phyloP scores from a whole-genome alignment of 2,113 vertebrate species.

The Okapia johnstoni region DNA sequence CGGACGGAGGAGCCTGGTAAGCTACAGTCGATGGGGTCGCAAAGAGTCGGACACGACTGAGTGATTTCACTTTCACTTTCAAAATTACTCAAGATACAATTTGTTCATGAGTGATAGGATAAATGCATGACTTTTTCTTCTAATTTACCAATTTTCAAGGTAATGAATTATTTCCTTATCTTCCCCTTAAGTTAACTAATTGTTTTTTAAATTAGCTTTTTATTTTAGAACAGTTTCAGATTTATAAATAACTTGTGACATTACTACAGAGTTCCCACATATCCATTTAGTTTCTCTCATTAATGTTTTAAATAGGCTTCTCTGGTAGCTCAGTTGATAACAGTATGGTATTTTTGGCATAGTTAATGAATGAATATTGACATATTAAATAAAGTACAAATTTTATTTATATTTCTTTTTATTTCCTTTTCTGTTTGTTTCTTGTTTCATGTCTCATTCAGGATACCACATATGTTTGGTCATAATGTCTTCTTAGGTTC shows the following conservation, averaged over 20 bases:
- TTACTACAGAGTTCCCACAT: neutral
- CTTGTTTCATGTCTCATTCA: neutral
- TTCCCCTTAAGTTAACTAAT: neutral
- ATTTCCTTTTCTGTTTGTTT: neutral
- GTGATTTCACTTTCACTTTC: neutral
- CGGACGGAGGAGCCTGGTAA: neutral
- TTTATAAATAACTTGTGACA: neutral
- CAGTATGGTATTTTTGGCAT: neutral
- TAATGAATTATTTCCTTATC: neutral
- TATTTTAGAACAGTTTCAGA: neutral
- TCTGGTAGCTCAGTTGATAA: neutral
- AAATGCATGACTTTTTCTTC: neutral
- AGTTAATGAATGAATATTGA: neutral
- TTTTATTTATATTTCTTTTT: neutral
- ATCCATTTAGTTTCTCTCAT: neutral
- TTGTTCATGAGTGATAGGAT: neutral
- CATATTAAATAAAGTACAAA: neutral
- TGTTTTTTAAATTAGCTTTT: neutral
- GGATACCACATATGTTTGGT: neutral
- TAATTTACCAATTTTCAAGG: neutral
- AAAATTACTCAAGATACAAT: neutral
- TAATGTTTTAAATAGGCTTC: neutral
- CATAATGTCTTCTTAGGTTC: neutral
- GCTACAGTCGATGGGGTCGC: neutral
- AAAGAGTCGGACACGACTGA: neutral